Evolutionary conservation across 2,797 vertebrate species (phyloP).

Genomic region (Pagetopsis macropterus): DNA sequence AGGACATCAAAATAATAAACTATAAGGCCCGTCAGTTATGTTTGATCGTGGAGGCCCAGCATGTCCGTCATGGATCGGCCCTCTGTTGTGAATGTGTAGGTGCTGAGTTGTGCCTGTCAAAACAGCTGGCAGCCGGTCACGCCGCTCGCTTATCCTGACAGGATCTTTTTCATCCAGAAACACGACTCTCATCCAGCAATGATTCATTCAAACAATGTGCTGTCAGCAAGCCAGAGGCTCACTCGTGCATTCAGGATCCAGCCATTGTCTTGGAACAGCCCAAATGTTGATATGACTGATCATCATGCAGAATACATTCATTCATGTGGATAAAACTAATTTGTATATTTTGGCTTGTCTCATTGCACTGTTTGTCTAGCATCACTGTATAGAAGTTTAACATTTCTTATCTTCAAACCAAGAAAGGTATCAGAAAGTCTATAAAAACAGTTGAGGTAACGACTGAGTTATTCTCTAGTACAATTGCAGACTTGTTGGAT

Average conservation of each 20-base stretch:
- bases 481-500: not conserved
- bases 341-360: not conserved
- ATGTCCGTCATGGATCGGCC: not conserved
- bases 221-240: conserved; percentile 19
- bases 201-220: conserved; percentile 57
- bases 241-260: conserved; percentile 23
- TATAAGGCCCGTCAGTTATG: not conserved
- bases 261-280: conserved; percentile 20
- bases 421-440: not conserved
- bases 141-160: conserved; percentile 31
- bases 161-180: conserved; percentile 55
- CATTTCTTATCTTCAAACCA: no score
- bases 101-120: conserved; percentile 56
- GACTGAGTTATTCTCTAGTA: not conserved
- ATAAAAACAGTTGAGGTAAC: not conserved
- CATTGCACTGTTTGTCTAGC: not conserved
- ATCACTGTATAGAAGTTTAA: not conserved
- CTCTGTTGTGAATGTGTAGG: conserved; percentile 34
- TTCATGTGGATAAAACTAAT: not conserved
- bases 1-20: conserved; percentile 20
- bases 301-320: not conserved
- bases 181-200: conserved; percentile 46
- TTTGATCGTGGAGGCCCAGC: conserved; percentile 30
- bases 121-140: conserved; percentile 52
- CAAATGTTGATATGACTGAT: not conserved